Percentiles rank a stretch among this genome's conserved stretches.
These are phyloP conservation scores for Carassius gibelio DNA, from an alignment of 2,113 vertebrate genomes.

Conservation along the genomic window DNA sequence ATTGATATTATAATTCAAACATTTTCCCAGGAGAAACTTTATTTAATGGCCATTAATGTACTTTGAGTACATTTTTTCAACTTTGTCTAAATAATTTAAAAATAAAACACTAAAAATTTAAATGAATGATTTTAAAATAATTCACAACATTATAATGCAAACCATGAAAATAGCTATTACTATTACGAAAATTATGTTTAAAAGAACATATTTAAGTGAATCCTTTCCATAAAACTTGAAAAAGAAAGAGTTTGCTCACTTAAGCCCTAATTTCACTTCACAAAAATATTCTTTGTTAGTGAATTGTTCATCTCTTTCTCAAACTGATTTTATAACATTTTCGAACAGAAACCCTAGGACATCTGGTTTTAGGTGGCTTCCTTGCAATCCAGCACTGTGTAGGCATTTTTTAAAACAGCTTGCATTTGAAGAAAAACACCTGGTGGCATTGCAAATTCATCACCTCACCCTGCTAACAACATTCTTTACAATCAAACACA, in stretches of 20 bases:
- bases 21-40: too few species aligned
- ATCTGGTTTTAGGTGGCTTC: slow-evolving; percentile 14
- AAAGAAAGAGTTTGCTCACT: background rate
- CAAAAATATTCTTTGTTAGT: background rate
- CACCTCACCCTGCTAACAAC: background rate
- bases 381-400: slow-evolving; percentile 19
- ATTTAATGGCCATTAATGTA: background rate
- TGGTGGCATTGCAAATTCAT: slow-evolving; percentile 1
- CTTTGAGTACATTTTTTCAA: background rate
- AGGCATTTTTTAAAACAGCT: slow-evolving; percentile 23
- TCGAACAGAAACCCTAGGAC: background rate
- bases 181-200: too few species aligned
- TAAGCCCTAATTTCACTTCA: background rate
- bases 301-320: background rate
- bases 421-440: slow-evolving; percentile 19
- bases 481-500: background rate
- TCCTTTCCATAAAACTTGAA: background rate
- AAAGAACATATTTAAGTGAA: background rate
- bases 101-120: background rate
- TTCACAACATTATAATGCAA: background rate
- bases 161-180: background rate
- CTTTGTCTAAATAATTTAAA: background rate
- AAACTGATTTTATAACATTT: slow-evolving; percentile 14
- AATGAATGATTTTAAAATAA: too few species aligned
- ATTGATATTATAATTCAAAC: too few species aligned